Conservation (phyloP, 2,113 vertebrate genomes). For the Nerophis lumbriciformis region DNA sequence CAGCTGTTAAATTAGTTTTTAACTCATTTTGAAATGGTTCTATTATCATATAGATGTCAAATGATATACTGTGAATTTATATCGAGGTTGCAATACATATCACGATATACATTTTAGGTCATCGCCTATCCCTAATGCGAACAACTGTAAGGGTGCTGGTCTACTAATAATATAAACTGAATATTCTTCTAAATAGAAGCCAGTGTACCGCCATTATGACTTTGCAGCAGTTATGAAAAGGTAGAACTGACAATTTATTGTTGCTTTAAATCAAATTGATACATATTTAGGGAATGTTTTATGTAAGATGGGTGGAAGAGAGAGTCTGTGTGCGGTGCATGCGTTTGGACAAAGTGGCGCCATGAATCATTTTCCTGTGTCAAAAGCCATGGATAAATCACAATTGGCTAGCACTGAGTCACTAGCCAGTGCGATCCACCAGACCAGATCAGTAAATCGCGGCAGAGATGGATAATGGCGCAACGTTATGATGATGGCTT, state of each 20-base stretch:
- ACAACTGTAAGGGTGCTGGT: too few relatives aligned
- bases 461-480: conserved; percentile 23
- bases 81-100: too few relatives aligned
- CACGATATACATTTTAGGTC: too few relatives aligned
- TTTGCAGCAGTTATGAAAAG: background rate
- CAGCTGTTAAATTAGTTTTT: too few relatives aligned
- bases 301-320: conserved; percentile 36
- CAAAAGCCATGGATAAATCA: conserved; percentile 55
- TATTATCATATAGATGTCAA: too few relatives aligned
- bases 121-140: too few relatives aligned
- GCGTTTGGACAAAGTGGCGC: conserved; percentile 38
- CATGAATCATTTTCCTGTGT: conserved; percentile 58
- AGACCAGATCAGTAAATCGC: conserved; percentile 43
- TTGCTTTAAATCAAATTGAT: conserved; percentile 44
- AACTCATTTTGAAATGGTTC: too few relatives aligned
- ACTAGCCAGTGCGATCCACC: conserved; percentile 15
- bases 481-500: conserved; percentile 33
- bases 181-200: too few relatives aligned
- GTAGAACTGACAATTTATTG: background rate
- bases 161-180: too few relatives aligned
- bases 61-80: too few relatives aligned
- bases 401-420: conserved; percentile 38
- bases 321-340: conserved; percentile 35
- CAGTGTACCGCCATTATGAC: background rate
- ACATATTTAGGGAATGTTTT: conserved; percentile 52